Base-by-base conservation (phyloP, 1,140 invertebrate genomes). In the Drosophila pruinosa region DNA sequence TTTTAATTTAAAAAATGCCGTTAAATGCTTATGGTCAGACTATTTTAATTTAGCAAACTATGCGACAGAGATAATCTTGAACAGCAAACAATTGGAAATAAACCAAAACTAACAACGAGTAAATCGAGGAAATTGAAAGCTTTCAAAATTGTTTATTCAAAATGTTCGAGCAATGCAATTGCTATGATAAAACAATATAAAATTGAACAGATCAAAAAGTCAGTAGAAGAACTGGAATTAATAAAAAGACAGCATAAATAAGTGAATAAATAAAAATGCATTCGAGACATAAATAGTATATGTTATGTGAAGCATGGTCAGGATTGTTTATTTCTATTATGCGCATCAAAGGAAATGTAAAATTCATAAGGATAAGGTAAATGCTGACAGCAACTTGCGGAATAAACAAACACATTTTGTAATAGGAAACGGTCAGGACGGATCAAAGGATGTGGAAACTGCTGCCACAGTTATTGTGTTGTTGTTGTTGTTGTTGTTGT, bases 321-420 rank as follows among this genome's bases (percentile, higher is more conserved):
- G 24, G 10, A 48, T 28, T 15, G 24, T 28, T 28, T 28, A 28
- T 28, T 48, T 58, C 39, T 58, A 28, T 45, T 59, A 59, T 59
- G 34, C 41, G 28, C 43, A 59, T 36, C 12, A 45, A 22, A 8
- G 28, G 47, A 67, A 39, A 39, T 48, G 34, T 58, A 52, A 53
- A 38, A 45, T 15, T 52, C 47, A 56, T 67, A 39, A 15, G 67
- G 70, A 80, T 68, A 72, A 76, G 45, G 41, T 61, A 64, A 43
- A 36, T 48, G 38, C 47, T 62, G 59, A 43, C 21, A 63, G 38
- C 52, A 62, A 45, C 56, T 59, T 47, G 43, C 50, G 58, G 74
- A 71, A 78, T 38, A 63, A 64, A 68, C 81, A 83, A 68, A 68
- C 48, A 41, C 41, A 73, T 72, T 41, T 41, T 47, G 53, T 48